A percentile compares a stretch with the other conserved stretches of the same genome.
phyloP scores from a whole-genome alignment of 1,140 invertebrate species.

The Camponotus pennsylvanicus region DNA sequence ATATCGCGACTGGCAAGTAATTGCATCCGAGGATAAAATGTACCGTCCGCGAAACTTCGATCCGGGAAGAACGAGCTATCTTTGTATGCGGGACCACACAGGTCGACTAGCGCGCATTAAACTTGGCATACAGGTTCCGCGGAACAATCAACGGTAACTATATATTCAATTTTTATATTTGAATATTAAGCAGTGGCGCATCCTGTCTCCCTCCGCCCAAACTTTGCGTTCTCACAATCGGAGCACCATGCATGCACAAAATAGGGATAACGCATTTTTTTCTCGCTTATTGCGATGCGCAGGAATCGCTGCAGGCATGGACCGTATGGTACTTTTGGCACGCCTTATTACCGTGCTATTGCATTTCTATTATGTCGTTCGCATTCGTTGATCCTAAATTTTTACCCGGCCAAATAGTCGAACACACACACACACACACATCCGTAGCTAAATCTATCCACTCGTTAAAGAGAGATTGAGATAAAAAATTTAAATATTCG shows the following conservation, averaged over 20 bases:
- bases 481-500: conserved; percentile 10
- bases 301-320: conserved; percentile 48
- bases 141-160: conserved; percentile 78
- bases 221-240: conserved; percentile 54
- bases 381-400: background rate
- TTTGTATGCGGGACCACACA: conserved; percentile 78
- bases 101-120: conserved; percentile 71
- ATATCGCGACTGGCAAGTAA: conserved; percentile 25
- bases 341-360: conserved; percentile 35
- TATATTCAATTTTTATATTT: conserved; percentile 81
- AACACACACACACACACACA: too few relatives aligned
- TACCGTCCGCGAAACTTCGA: conserved; percentile 35
- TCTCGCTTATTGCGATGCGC: conserved; percentile 39
- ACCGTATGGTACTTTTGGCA: conserved; percentile 51
- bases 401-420: background rate
- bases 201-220: conserved; percentile 36
- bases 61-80: conserved; percentile 36
- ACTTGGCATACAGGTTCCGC: conserved; percentile 76
- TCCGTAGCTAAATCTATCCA: background rate
- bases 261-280: conserved; percentile 38
- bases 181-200: conserved; percentile 78
- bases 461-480: background rate
- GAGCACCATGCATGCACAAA: conserved; percentile 2
- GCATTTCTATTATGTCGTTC: conserved; percentile 43
- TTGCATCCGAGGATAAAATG: conserved; percentile 17